These are phyloP conservation scores for Piprites chloris DNA, from an alignment of 2,113 vertebrate species.

Conservation along the genomic window DNA sequence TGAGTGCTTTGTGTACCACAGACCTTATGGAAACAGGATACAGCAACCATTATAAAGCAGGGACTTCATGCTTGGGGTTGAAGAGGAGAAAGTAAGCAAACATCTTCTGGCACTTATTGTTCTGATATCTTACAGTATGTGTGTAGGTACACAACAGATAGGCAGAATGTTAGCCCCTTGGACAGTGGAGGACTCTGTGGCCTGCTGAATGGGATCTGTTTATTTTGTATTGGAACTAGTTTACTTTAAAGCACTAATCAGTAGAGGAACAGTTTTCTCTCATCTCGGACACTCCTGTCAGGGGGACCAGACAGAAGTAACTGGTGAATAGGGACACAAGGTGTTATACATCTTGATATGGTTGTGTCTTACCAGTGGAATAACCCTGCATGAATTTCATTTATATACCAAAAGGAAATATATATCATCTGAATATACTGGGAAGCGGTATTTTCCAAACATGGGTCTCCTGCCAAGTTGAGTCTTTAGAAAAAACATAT, in stretches of 20 bases:
- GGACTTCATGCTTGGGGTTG: background rate
- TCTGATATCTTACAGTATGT: background rate
- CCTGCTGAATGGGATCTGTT: background rate
- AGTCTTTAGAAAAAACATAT: background rate
- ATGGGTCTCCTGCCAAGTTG: background rate
- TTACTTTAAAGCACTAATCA: background rate
- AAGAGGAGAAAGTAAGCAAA: background rate
- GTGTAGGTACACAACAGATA: background rate
- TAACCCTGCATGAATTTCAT: background rate
- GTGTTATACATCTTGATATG: rapidly evolving
- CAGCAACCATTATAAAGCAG: background rate
- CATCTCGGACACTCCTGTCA: rapidly evolving
- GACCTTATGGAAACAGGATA: background rate
- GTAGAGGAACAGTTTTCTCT: background rate
- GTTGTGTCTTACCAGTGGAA: background rate
- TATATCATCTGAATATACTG: background rate
- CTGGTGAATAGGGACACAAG: background rate
- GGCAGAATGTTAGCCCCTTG: rapidly evolving
- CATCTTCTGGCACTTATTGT: background rate
- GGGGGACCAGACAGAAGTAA: background rate
- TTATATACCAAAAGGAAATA: background rate
- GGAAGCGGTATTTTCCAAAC: background rate
- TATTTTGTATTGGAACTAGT: background rate
- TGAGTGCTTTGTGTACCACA: background rate
- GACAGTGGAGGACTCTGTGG: background rate